Evolutionary conservation across 2,888 invertebrate genomes (phyloP), one percentile per base, ranked within the genome.

Genomic region (Diogma glabrata): DNA sequence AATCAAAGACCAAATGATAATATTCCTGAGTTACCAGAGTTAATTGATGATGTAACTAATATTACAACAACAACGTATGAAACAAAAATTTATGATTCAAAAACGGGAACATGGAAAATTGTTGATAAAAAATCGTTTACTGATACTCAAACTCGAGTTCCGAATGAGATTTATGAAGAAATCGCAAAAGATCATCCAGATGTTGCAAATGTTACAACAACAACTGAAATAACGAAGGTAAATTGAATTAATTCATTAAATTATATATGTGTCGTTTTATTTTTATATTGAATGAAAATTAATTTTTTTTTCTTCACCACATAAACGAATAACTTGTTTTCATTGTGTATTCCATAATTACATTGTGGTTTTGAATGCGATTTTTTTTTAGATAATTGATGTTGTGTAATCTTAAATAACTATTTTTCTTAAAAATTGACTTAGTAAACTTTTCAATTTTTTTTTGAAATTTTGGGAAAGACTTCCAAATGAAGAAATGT

Each of bases 171-270:
- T 63, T 69, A 64, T 54, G 64, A 66, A 50, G 70, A 70, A 61
- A 69, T 70, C 57, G 70, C 69, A 58, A 69, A 66, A 64, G 70
- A 70, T 60, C 68, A 69, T 59, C 67, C 70, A 55, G 70, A 70
- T 63, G 64, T 70, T 51, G 70, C 70, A 28, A 70, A 70, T 59
- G 68, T 70, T 58, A 70, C 70, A 54, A 70, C 70, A 51, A 70
- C 70, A 51, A 70, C 70, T 47, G 70, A 70, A 62, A 67, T 68
- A 53, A 70, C 70, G 51, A 70, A 70, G 69, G 70, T 70, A 61
- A 63, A 17, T 19, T 2, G 30, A 28, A 9, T 38, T n/a, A n/a
- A n/a, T n/a, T n/a, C n/a, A n/a, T n/a, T n/a, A n/a, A n/a, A n/a
- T 38, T 19, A 20, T 40, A 20, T 40, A 12, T 28, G 28, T 28